Evolutionary conservation across 2,113 vertebrate species (phyloP).

Genomic region (Gila orcuttii): DNA sequence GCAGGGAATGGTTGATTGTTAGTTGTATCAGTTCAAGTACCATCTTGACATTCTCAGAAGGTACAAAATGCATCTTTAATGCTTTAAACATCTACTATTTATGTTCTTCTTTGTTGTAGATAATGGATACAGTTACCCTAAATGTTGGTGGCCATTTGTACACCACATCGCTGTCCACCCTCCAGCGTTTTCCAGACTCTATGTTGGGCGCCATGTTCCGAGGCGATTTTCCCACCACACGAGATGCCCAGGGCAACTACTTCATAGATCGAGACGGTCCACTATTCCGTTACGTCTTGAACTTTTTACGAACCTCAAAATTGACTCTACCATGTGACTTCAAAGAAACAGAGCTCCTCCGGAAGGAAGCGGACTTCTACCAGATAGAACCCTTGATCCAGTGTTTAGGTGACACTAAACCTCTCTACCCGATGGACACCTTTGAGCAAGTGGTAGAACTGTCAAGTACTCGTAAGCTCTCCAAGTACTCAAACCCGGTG

Average conservation of each 20-base stretch:
- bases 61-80: neutral
- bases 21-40: neutral
- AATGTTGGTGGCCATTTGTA: conserved; percentile 89
- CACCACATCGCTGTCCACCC: conserved; percentile 84
- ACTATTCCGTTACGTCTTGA: conserved; percentile 86
- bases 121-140: conserved; percentile 87
- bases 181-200: conserved; percentile 86
- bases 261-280: conserved; percentile 89
- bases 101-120: conserved; percentile 70
- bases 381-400: conserved; percentile 88
- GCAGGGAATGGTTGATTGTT: neutral
- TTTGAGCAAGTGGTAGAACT: conserved; percentile 89
- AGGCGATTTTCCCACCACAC: conserved; percentile 84
- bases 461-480: conserved; percentile 87
- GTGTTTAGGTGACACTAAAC: conserved; percentile 85
- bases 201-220: conserved; percentile 90
- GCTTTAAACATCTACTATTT: neutral
- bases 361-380: conserved; percentile 88
- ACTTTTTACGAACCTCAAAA: conserved; percentile 87
- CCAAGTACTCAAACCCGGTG: conserved; percentile 88
- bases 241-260: conserved; percentile 86
- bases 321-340: conserved; percentile 85
- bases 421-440: conserved; percentile 85
- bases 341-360: conserved; percentile 86
- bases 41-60: neutral